Evolutionary conservation across 2,113 vertebrate species (phyloP).

Genomic region (Pan paniscus): DNA sequence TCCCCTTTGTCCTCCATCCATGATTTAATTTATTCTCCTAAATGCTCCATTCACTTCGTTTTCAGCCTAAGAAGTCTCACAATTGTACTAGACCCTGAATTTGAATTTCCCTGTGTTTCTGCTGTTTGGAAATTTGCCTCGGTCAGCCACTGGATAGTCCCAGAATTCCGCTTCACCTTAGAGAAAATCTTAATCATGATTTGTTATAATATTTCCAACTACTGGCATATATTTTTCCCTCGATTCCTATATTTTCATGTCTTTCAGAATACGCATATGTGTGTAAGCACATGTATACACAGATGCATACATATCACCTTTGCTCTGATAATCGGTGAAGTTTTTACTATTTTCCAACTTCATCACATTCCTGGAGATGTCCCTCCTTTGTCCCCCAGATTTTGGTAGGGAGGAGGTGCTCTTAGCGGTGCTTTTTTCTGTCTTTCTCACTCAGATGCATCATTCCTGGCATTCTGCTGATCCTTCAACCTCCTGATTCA

Average conservation of each 20-base stretch:
- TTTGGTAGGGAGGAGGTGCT: not conserved
- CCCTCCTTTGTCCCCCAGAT: not conserved
- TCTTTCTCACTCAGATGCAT: not conserved
- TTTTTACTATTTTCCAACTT: constrained; percentile 6
- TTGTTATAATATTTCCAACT: constrained; percentile 42
- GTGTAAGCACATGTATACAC: not conserved
- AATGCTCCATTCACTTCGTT: constrained; percentile 62
- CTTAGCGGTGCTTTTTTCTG: not conserved
- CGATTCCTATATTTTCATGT: not conserved
- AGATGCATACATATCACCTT: not conserved
- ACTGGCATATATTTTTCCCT: not conserved
- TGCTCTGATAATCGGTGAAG: not conserved
- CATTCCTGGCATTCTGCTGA: not conserved
- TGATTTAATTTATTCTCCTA: constrained; percentile 65
- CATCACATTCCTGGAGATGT: not conserved
- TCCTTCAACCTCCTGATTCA: not conserved
- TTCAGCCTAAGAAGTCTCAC: constrained; percentile 52
- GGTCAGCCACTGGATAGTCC: constrained; percentile 27
- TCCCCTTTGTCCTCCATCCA: constrained; percentile 60
- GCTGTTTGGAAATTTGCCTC: constrained; percentile 3
- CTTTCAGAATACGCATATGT: not conserved
- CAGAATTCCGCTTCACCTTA: constrained; percentile 57
- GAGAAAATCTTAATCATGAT: constrained; percentile 44
- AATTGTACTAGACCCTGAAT: constrained; percentile 37
- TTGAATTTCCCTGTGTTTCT: constrained; percentile 51